Evolutionary conservation across 2,888 invertebrate genomes (phyloP), one percentile per base, ranked within the genome.

Genomic region (Watsonalla binaria): DNA sequence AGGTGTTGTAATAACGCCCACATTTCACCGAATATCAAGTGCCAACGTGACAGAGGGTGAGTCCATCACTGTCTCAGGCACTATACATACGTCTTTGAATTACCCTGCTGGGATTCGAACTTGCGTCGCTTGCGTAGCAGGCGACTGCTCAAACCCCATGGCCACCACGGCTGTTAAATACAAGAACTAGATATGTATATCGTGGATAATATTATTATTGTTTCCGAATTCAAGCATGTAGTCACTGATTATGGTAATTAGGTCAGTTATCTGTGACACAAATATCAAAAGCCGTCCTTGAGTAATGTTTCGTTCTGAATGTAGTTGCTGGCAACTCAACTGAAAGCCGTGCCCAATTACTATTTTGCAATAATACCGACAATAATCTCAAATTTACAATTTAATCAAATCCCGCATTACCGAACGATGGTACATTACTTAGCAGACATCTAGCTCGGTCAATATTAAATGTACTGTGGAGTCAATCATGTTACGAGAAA

Each of bases 291-390:
- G 46, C 46, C 13, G 34, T 56, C 57, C 54, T 56, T 56, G 58
- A 57, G 49, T 53, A 49, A 54, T 55, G 62, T 59, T 37, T 14
- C 14, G 49, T 39, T 39, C 14, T 15, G 13, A 49, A 15, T 37
- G 8, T 5, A 37, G 13, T 14, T 13, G 49, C 52, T 47, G 53
- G 52, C 54, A 57, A 61, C 51, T 61, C 54, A 50, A 57, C 55
- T 58, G 58, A 56, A 24, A 57, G 51, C 63, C 59, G 63, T 56
- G 47, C 50, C 57, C 54, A 65, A 65, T 65, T 62, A 56, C 51
- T 56, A 56, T 50, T 55, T 55, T 49, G 55, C 47, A 54, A 61
- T 59, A 55, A 48, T 6, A 47, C 59, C 54, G 57, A 51, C 54
- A 34, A 45, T 56, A 54, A 59, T 66, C 61, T 57, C 49, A 63